Conservation (phyloP, 2,888 invertebrate species). For the Eustalomyia histrio region DNA sequence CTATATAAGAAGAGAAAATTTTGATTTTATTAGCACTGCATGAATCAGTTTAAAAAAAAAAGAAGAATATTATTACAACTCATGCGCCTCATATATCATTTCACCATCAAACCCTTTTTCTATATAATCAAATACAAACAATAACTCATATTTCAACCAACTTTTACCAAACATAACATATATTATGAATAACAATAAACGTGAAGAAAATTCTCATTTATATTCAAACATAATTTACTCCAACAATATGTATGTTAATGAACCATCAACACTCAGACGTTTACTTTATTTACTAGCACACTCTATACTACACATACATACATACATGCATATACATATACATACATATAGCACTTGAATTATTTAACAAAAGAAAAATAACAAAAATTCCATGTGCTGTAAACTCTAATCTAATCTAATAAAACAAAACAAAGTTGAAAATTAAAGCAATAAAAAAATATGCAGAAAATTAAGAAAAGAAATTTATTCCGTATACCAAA, state of each 20-base stretch:
- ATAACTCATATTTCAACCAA: background rate
- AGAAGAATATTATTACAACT: too few species aligned
- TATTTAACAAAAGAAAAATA: background rate
- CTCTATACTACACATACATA: too few species aligned
- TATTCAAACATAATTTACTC: conserved; percentile 29
- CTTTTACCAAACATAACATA: background rate
- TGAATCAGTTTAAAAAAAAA: too few species aligned
- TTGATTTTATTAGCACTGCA: too few species aligned
- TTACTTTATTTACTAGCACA: background rate
- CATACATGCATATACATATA: background rate
- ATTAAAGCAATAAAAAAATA: background rate
- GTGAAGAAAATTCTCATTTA: background rate
- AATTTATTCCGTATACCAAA: conserved; percentile 29
- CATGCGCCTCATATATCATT: too few species aligned
- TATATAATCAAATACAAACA: too few species aligned
- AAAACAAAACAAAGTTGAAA: conserved; percentile 5
- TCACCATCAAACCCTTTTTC: too few species aligned
- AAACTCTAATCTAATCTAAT: conserved; percentile 8
- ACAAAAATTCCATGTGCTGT: background rate
- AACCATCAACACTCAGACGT: conserved; percentile 16
- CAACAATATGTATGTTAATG: conserved; percentile 49
- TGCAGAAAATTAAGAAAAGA: conserved; percentile 21
- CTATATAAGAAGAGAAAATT: too few species aligned
- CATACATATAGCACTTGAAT: background rate
- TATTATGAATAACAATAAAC: conserved; percentile 18